Base-by-base conservation (phyloP, 2,888 invertebrate species). In the Drosophila diplacantha region DNA sequence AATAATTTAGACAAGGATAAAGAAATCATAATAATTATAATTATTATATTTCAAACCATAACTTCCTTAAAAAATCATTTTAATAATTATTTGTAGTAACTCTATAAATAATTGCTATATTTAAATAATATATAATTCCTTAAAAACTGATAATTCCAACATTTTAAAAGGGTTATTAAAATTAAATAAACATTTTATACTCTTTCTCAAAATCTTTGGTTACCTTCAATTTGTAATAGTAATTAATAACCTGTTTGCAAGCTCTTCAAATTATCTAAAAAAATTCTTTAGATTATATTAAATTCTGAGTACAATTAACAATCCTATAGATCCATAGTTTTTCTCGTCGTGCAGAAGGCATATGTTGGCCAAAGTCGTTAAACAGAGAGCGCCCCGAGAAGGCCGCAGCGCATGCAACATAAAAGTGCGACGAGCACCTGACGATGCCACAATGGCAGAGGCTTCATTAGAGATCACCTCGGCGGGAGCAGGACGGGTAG, bases 401-500 rank as follows among this genome's bases (percentile, higher is more conserved):
- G 47, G 60, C 79, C 71, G 66, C 79, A 75, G 67, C 72, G 72
- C 65, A 63, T 75, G 82, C 68, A 69, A 72, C 77, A 78, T 76
- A 81, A 81, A 78, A 73, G 72, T 69, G 75, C 73, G 75, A 61
- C 71, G 60, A 73, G 58, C 80, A 79, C 77, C 80, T 78, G 80
- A 67, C 81, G 68, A 72, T 34, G 49, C 61, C 31, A 43, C 65
- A 55, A 35, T 57, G 66, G 52, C 47, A 44, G 49, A 24, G 60
- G 67, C 80, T 82, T 79, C 83, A 79, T 82, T 82, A 82, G 71
- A 81, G 69, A 57, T 65, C 68, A 50, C 44, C 38, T 22, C 39
- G 24, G 29, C 29, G 4, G 8, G 8, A n/a, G 2, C n/a, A 11
- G 35, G 43, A 29, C 14, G 24, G 6, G 18, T n/a, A 20, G 20